These are phyloP conservation scores for Lineus longissimus DNA, from an alignment of 1,140 invertebrate genomes.

Conservation along the genomic window DNA sequence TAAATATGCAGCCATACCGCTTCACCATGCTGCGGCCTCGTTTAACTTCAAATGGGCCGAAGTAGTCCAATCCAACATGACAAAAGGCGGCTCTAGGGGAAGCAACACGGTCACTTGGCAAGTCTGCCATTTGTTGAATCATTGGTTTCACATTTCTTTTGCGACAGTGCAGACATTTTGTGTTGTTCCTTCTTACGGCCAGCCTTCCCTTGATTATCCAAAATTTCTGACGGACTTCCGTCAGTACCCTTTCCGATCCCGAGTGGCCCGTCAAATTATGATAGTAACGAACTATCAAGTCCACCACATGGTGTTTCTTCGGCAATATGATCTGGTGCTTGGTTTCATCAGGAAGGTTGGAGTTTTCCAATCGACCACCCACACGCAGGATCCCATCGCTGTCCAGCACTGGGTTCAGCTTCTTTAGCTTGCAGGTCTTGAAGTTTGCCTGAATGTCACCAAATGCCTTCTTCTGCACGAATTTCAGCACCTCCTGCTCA, in stretches of 20 bases:
- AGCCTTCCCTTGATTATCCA: conserved; percentile 9
- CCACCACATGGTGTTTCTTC: conserved; percentile 5
- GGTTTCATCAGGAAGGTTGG: no score
- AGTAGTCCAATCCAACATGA: conserved; percentile 10
- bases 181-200: not conserved
- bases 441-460: not conserved
- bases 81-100: conserved; percentile 12
- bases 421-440: not conserved
- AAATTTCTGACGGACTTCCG: not conserved
- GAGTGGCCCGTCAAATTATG: conserved; percentile 4
- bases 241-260: conserved; percentile 5
- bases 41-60: conserved; percentile 21
- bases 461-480: conserved; percentile 6
- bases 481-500: not conserved
- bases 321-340: no score
- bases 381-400: conserved; percentile 9
- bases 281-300: conserved; percentile 5
- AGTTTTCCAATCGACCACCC: conserved; percentile 10
- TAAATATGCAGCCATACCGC: conserved; percentile 17
- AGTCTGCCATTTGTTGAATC: conserved; percentile 11
- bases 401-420: conserved; percentile 14
- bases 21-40: conserved; percentile 13
- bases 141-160: not conserved
- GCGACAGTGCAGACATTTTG: not conserved
- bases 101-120: conserved; percentile 7